Conservation (phyloP, 1,140 invertebrate species). For the Tetragonula clypearis region DNA sequence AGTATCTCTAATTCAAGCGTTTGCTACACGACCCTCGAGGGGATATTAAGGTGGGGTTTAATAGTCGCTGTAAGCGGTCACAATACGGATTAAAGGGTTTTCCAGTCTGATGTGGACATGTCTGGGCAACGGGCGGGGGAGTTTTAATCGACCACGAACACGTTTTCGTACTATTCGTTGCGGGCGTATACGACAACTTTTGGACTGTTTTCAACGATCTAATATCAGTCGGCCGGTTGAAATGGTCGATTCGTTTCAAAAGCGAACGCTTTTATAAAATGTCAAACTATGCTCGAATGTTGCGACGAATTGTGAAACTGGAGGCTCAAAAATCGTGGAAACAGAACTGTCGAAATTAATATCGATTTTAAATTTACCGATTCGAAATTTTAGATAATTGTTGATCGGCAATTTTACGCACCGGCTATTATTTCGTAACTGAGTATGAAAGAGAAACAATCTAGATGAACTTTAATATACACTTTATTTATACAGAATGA, state of each 20-base stretch:
- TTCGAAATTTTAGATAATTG: too few relatives aligned
- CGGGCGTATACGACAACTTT: neutral
- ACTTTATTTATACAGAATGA: too few relatives aligned
- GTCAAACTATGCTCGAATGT: neutral
- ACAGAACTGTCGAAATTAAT: too few relatives aligned
- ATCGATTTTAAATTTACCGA: too few relatives aligned
- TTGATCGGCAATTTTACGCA: too few relatives aligned
- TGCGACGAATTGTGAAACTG: too few relatives aligned
- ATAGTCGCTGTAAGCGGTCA: conserved; percentile 76
- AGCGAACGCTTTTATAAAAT: neutral
- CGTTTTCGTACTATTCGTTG: conserved; percentile 60
- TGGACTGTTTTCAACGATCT: neutral
- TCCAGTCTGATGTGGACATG: conserved; percentile 50
- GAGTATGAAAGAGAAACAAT: too few relatives aligned
- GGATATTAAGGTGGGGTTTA: conserved; percentile 73
- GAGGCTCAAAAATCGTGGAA: too few relatives aligned
- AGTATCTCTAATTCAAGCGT: conserved; percentile 49
- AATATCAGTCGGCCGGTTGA: neutral
- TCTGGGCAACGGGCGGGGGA: conserved; percentile 44
- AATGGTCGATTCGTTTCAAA: neutral
- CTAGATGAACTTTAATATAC: too few relatives aligned
- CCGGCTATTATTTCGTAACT: too few relatives aligned
- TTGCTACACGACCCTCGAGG: conserved; percentile 20
- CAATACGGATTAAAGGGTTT: conserved; percentile 72
- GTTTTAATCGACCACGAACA: conserved; percentile 72